Evolutionary conservation across 2,888 invertebrate genomes (phyloP), one percentile per base, ranked within the genome.

Genomic region (Cremastinae sp.): DNA sequence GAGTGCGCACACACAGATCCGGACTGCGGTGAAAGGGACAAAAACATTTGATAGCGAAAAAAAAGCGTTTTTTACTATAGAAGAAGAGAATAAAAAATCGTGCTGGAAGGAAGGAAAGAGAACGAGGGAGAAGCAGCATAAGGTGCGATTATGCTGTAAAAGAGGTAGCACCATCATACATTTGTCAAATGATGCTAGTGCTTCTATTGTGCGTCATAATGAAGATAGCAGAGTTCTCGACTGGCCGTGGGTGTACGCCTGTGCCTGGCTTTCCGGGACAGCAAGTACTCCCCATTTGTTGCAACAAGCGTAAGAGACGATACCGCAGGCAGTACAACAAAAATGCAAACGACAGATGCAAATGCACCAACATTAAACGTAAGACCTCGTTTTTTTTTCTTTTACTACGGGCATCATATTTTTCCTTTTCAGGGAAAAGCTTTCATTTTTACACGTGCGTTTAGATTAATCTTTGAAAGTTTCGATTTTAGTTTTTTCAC

Each of bases 161-260:
- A 81, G 65, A 79, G 58, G 69, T 62, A 55, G 66, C 64, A 71
- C 75, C 74, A 49, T 72, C 59, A 76, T 80, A 81, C 78, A 82
- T 62, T 81, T 79, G 70, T 81, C 83, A 80, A 86, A 92, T 92
- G 92, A 91, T 92, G 89, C 90, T 92, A 88, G 90, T 92, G 87
- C 87, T 92, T 82, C 83, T 90, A 80, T 87, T 92, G 90, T 92
- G 92, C 88, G 91, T 92, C 89, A 92, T 92, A 89, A 92, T 92
- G 92, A 92, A 92, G 90, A 91, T 92, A 85, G 91, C 92, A 84
- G 92, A 92, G 89, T 91, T 91, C 85, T 91, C 91, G 64, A 85
- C 86, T 83, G 87, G 87, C 76, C 87, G 85, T 59, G 75, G 69
- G 22, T 86, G 81, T 76, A 81, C 85, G 68, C 78, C 83, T 58